A percentile compares a stretch with the other conserved stretches of the same genome.
phyloP scores from a whole-genome alignment of 2,888 invertebrate genomes.

The Acrobasis suavella region DNA sequence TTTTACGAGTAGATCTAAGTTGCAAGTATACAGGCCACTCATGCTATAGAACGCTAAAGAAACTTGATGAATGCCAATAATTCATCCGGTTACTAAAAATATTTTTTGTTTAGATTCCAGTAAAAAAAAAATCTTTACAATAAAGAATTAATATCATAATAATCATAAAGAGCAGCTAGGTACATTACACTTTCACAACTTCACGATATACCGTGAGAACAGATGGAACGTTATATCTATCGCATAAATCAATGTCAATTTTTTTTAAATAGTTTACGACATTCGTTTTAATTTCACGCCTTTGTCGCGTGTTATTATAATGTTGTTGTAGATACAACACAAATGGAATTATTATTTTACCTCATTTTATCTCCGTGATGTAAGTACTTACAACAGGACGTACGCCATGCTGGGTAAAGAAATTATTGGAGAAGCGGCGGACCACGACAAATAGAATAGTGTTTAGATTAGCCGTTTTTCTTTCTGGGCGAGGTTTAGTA shows the following conservation, averaged over 20 bases:
- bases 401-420: constrained; percentile 21
- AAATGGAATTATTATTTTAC: constrained; percentile 22
- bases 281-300: constrained; percentile 7
- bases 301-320: constrained; percentile 11
- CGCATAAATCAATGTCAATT: constrained; percentile 11
- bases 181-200: background rate
- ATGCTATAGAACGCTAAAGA: too few relatives aligned
- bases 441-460: constrained; percentile 35
- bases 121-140: background rate
- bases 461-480: constrained; percentile 33
- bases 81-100: too few relatives aligned
- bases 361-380: constrained; percentile 12
- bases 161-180: background rate
- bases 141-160: background rate
- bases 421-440: constrained; percentile 10
- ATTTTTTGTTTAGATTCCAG: too few relatives aligned
- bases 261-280: constrained; percentile 15
- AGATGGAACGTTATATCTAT: background rate
- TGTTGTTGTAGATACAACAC: background rate
- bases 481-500: too few relatives aligned
- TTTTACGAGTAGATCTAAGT: too few relatives aligned
- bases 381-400: background rate
- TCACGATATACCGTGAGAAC: constrained; percentile 4
- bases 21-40: too few relatives aligned
- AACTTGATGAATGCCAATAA: too few relatives aligned